A percentile compares a stretch with the other conserved stretches of the same genome.
Conservation (phyloP, 1,140 invertebrate genomes). For the Anastrepha ludens region DNA sequence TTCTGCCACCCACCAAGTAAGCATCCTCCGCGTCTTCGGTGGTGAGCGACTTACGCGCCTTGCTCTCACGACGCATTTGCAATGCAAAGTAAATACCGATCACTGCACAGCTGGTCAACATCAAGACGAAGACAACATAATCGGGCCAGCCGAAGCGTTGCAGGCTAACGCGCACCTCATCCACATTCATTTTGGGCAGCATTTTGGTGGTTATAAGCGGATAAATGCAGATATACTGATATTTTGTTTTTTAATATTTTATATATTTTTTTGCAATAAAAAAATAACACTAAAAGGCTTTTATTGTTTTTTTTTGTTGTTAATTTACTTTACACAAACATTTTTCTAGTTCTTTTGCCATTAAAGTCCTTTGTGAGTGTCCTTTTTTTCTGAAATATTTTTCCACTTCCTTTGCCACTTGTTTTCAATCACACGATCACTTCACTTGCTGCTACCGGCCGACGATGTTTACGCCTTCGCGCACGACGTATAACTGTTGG, state of each 20-base stretch:
- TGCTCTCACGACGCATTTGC: slow-evolving; percentile 68
- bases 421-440: slow-evolving; percentile 1
- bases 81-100: slow-evolving; percentile 89
- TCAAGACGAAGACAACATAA: slow-evolving; percentile 82
- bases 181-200: slow-evolving; percentile 73
- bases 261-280: neutral
- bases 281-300: neutral
- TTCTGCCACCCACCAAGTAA: slow-evolving; percentile 88
- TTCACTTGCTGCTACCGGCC: neutral
- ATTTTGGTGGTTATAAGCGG: neutral
- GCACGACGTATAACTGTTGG: slow-evolving; percentile 25
- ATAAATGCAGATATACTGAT: too few species aligned
- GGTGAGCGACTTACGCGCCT: slow-evolving; percentile 79
- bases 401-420: neutral
- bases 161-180: slow-evolving; percentile 78
- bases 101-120: slow-evolving; percentile 82
- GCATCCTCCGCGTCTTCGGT: slow-evolving; percentile 75
- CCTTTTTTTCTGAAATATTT: neutral
- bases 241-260: neutral
- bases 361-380: neutral
- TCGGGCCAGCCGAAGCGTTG: slow-evolving; percentile 82
- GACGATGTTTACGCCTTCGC: slow-evolving; percentile 30
- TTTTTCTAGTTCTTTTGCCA: neutral
- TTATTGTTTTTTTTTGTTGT: neutral
- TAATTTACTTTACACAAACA: neutral